These are phyloP conservation scores for Clitarchus hookeri DNA, from an alignment of 2,888 invertebrate genomes.

Conservation along the genomic window DNA sequence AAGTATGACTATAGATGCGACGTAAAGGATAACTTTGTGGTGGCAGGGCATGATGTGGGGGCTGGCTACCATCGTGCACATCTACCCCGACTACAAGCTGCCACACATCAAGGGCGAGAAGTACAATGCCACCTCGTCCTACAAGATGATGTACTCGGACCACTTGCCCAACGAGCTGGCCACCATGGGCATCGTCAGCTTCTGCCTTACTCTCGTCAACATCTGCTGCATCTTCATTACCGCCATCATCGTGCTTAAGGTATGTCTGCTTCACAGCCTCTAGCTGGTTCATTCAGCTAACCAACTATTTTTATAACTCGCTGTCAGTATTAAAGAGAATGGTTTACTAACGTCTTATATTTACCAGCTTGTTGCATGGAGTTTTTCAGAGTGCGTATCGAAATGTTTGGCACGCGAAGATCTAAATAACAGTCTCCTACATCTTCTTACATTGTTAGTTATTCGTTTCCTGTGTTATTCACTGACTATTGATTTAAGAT, in stretches of 20 bases:
- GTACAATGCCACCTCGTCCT: slow-evolving; percentile 49
- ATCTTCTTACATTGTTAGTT: too few species aligned
- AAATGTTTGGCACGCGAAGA: too few species aligned
- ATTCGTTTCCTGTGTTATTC: too few species aligned
- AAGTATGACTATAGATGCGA: too few species aligned
- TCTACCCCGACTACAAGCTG: slow-evolving; percentile 69
- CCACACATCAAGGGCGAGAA: slow-evolving; percentile 72
- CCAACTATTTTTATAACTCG: too few species aligned
- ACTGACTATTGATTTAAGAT: too few species aligned
- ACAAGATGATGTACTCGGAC: slow-evolving; percentile 61
- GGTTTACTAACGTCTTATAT: too few species aligned
- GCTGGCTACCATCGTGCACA: slow-evolving; percentile 70
- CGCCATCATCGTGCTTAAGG: slow-evolving; percentile 76
- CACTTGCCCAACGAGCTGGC: slow-evolving; percentile 78
- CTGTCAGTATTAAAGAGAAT: too few species aligned
- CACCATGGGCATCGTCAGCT: slow-evolving; percentile 78
- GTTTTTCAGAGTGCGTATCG: not conserved
- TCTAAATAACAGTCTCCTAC: too few species aligned
- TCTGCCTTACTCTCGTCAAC: slow-evolving; percentile 78
- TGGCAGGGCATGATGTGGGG: slow-evolving; percentile 74
- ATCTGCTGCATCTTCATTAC: slow-evolving; percentile 83
- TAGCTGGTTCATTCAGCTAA: too few species aligned
- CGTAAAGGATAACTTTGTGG: not conserved
- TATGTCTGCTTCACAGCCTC: slow-evolving; percentile 43
- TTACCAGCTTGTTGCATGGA: not conserved